phyloP scores from a whole-genome alignment of 2,113 vertebrate species.

The Ellobius talpinus region DNA sequence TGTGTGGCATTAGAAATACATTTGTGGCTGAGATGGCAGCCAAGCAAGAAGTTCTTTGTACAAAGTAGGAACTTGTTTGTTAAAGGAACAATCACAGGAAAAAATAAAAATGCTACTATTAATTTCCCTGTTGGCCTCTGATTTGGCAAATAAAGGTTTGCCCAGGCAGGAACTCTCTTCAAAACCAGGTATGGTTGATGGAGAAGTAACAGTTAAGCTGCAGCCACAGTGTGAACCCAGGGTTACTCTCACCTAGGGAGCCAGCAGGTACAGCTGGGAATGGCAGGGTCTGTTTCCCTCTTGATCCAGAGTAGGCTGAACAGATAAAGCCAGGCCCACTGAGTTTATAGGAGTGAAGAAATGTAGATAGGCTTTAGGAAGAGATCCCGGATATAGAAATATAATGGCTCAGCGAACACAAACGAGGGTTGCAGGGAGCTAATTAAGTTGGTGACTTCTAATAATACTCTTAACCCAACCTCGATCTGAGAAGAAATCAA shows the following conservation, averaged over 20 bases:
- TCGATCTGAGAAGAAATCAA: background rate
- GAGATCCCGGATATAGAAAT: background rate
- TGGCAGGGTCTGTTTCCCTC: background rate
- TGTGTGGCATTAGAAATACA: background rate
- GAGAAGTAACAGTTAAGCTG: background rate
- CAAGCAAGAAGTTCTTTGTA: background rate
- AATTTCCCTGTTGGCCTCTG: too few relatives aligned
- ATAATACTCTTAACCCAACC: background rate
- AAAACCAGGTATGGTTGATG: background rate
- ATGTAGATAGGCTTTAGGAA: background rate
- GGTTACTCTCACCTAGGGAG: background rate
- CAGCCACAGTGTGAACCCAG: background rate
- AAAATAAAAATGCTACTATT: background rate
- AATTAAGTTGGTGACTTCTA: background rate
- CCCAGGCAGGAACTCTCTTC: background rate
- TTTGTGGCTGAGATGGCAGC: background rate
- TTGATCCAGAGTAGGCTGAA: background rate
- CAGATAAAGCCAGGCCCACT: background rate
- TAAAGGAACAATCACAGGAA: background rate
- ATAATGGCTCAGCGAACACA: background rate
- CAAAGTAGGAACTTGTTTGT: too few relatives aligned
- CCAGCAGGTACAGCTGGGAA: background rate
- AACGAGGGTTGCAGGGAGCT: background rate
- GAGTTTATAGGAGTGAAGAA: background rate
- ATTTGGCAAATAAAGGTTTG: background rate